phyloP scores from a whole-genome alignment of 2,797 vertebrate species.

The Pseudomugil tenellus region DNA sequence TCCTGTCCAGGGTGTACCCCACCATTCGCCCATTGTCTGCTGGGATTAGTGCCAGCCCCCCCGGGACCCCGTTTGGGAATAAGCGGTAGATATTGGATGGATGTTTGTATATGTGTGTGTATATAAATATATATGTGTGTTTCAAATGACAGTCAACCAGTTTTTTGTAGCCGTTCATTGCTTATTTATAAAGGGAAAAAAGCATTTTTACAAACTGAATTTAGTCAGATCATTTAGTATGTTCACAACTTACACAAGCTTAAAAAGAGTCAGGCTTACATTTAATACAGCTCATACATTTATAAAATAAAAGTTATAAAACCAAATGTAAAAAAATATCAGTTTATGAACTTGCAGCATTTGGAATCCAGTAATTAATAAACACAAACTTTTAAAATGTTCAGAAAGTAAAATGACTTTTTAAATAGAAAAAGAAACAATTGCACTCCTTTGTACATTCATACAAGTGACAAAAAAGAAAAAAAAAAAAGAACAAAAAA shows the following conservation, averaged over 20 bases:
- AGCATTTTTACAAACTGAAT: constrained; percentile 62
- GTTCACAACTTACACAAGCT: constrained; percentile 70
- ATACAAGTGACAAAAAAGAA: constrained; percentile 73
- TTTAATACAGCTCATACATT: constrained; percentile 71
- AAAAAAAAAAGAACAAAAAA: constrained; percentile 48
- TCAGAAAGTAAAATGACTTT: constrained; percentile 68
- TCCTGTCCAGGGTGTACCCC: no score
- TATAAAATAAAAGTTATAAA: constrained; percentile 74
- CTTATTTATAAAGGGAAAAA: constrained; percentile 48
- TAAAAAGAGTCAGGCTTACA: constrained; percentile 70
- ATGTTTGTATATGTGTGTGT: no score
- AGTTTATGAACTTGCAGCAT: constrained; percentile 80
- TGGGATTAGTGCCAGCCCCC: no score
- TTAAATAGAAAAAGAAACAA: constrained; percentile 83
- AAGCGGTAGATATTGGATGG: no score
- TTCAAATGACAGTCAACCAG: background rate
- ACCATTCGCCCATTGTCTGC: no score
- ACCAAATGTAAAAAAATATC: constrained; percentile 79
- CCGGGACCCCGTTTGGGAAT: no score
- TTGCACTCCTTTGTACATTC: constrained; percentile 87
- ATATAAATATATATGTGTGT: no score
- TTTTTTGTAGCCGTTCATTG: background rate
- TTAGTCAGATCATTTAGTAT: constrained; percentile 69
- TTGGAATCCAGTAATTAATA: constrained; percentile 82
- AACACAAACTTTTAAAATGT: constrained; percentile 80